Conservation (phyloP, 2,797 vertebrate genomes). For the Xenentodon cancila region DNA sequence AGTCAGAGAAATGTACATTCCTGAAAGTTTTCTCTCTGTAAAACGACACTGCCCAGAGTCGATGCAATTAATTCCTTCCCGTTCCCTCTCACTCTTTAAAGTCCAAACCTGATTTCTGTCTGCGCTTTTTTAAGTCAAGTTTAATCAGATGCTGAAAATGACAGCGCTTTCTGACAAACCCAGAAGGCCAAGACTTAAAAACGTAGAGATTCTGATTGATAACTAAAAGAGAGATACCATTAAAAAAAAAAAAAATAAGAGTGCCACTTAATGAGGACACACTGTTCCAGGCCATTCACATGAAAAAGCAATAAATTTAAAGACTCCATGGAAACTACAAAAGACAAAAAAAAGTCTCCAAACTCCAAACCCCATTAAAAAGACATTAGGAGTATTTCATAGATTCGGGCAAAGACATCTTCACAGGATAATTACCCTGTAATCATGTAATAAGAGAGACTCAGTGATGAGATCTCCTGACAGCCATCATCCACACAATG, state of each 20-base stretch:
- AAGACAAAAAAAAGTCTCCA: conserved; percentile 59
- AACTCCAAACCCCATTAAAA: conserved; percentile 74
- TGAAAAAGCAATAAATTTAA: conserved; percentile 52
- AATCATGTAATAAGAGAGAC: conserved; percentile 75
- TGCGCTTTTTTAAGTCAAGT: neutral
- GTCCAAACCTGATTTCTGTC: conserved; percentile 3
- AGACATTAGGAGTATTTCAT: conserved; percentile 73
- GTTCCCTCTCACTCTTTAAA: neutral
- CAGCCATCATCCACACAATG: conserved; percentile 68
- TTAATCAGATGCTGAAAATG: conserved; percentile 24
- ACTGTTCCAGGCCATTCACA: conserved; percentile 59
- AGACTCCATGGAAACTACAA: conserved; percentile 61
- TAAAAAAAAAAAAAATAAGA: conserved; percentile 30
- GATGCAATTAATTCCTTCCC: neutral
- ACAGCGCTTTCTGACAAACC: conserved; percentile 12
- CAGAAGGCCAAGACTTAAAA: conserved; percentile 30
- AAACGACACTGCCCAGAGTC: too few species aligned
- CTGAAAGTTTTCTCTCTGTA: too few species aligned
- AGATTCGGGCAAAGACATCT: conserved; percentile 71
- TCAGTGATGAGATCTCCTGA: conserved; percentile 70
- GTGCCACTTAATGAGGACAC: conserved; percentile 63
- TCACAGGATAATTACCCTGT: conserved; percentile 74
- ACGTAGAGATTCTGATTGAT: conserved; percentile 26
- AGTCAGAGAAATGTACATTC: too few species aligned
- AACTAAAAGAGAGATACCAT: conserved; percentile 6